Base-by-base conservation (phyloP, 2,888 invertebrate genomes). In the Microdon myrmicae region DNA sequence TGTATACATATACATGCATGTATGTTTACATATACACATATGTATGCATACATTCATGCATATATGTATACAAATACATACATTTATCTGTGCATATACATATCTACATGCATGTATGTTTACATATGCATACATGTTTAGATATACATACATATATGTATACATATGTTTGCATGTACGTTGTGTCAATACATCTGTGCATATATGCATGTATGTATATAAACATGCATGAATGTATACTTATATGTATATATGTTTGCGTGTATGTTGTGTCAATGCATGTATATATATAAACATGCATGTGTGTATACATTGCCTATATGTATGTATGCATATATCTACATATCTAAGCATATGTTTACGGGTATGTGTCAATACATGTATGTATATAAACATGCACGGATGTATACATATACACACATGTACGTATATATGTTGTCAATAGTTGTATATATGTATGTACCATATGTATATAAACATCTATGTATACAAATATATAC, bases 211-310 rank as follows among this genome's bases (percentile, higher is more conserved):
- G n/a, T 59, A 25, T 39, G 45, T 23, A 23, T 39, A 39, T 28
- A 45, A 48, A 48, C 48, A 37, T 22, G 23, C 43, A 23, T 45
- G 34, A 8, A 31, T 31, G 35, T 17, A 23, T 8, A 26, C 43
- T 23, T 48, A 43, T 51, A 29, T 56, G 32, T 60, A 41, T 51
- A 49, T 37, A 22, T 31, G 19, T 55, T 31, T 43, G 28, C 47
- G 38, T 29, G 14, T 59, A n/a, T 56, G 47, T 38, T n/a, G 41
- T 43, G 20, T 32, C 41, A 59, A 45, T 49, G 32, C 37, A 45
- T 60, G 58, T 67, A 67, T 69, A 67, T 54, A 68, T 68, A 64
- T 71, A 61, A 47, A 53, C 51, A n/a, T n/a, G n/a, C n/a, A n/a
- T n/a, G n/a, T n/a, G n/a, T n/a, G n/a, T n/a, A n/a, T n/a, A n/a